Evolutionary conservation across 2,113 vertebrate genomes (phyloP), one percentile per base, ranked within the genome.

Genomic region (Hydropotes inermis): DNA sequence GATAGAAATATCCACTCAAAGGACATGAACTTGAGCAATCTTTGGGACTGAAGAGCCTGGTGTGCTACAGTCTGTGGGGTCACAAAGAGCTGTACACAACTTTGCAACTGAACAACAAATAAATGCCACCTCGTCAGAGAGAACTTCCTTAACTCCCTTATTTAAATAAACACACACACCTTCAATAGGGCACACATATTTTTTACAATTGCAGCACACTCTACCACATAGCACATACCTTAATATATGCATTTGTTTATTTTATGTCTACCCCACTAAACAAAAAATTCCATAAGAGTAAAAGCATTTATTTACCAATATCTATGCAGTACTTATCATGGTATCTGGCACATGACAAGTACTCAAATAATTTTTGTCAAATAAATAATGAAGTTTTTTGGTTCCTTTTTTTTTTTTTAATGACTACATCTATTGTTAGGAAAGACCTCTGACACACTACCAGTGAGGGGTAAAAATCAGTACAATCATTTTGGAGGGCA

Each of bases 321-420:
- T 60, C 76, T 54, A 50, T 39, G 27, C 39, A 67, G 50, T 47
- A 57, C 10, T 57, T 86, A 61, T 47, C n/a, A 94, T 21, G 9
- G 50, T 57, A 7, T 21, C 78, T 85, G 64, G 79, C 45, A 74
- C 33, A 74, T 36, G n/a, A 54, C 19, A 78, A n/a, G 74, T n/a
- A 60, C 36, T 76, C n/a, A 60, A 85, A 82, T 89, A 58, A 89
- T 74, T 90, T 90, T 95, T 85, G 52, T 90, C n/a, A 84, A 83
- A 83, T 82, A 61, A 89, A 55, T 47, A 36, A 58, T 28, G 4
- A 79, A 79, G 30, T 28, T 57, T 87, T 83, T 60, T 30, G 52
- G 17, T 30, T 94, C 17, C 13, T 79, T 85, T 25, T 30, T 96
- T 94, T 67, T 30, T 60, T 60, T 70, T 95, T 39, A 23, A 87